Base-by-base conservation (phyloP, 2,113 vertebrate species). In the Callipepla californica region DNA sequence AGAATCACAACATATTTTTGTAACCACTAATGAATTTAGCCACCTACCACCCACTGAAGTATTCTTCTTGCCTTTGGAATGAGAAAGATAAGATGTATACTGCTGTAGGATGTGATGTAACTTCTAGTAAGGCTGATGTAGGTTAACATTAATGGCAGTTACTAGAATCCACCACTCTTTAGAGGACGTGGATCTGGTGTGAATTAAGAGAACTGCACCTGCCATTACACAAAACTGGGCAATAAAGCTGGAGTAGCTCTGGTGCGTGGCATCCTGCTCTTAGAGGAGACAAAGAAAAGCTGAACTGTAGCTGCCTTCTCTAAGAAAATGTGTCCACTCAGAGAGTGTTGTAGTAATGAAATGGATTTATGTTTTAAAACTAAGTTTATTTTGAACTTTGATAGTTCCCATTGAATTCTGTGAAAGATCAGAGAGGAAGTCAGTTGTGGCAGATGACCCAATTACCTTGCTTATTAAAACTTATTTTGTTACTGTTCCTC, bases 11-110 rank as follows among this genome's bases (percentile, higher is more conserved):
- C n/a, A 26, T 72, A 74, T 85, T 93, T 93, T 84, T 87, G 48
- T 94, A 79, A 62, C 78, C 78, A 34, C 70, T 85, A 87, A 87
- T 87, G 92, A 92, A 66, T 89, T 86, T 89, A 90, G 67, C n/a
- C 40, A 38, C 66, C 89, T 89, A 38, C 77, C 80, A 85, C 69
- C 89, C 74, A 90, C 47, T 2, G 17, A n/a, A 0, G 0, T 44
- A 7, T 68, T 65, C 9, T 68, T 65, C 7, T 18, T 73, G 48
- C 13, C 48, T 65, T 76, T 23, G 38, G 73, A 58, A 20, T 76
- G 53, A 73, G 58, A 74, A 59, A 13, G 58, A 12, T 28, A 26
- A 90, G n/a, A 36, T 19, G 2, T 45, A 21, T 45, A 8, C 45
- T 63, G 50, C 26, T 80, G 65, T 13, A 83, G 47, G 85, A 45